Percentiles rank a stretch among this genome's conserved stretches.
phyloP scores from a whole-genome alignment of 2,113 vertebrate species.

The Daphoenositta chrysoptera region DNA sequence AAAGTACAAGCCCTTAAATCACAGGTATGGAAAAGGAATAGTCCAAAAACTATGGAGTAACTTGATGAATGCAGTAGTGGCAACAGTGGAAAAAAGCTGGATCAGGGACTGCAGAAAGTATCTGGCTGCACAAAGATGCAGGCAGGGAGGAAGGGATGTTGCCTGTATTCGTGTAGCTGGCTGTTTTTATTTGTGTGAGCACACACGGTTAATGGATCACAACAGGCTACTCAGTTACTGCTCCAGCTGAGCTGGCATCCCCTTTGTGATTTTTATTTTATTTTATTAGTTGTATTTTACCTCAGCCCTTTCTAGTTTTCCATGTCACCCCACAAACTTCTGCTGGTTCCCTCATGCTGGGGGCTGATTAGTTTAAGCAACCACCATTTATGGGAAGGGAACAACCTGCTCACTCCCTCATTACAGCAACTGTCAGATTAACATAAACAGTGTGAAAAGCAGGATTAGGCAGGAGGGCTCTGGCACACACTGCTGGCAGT shows the following conservation, averaged over 20 bases:
- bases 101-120: background rate
- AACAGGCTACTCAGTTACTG: background rate
- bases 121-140: background rate
- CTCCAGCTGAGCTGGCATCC: background rate
- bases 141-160: background rate
- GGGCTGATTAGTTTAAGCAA: background rate
- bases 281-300: background rate
- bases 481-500: background rate
- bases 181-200: background rate
- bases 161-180: background rate
- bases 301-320: background rate
- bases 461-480: background rate
- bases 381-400: slow-evolving; percentile 35
- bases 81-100: background rate
- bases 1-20: background rate
- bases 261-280: too few relatives aligned
- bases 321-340: background rate
- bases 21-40: background rate
- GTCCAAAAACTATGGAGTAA: background rate
- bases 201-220: fast-evolving
- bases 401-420: background rate
- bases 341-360: background rate
- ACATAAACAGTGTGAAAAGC: background rate
- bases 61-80: too few relatives aligned
- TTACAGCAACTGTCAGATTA: background rate